phyloP scores from a whole-genome alignment of 2,797 vertebrate species.

The Sternarchorhynchus goeldii region DNA sequence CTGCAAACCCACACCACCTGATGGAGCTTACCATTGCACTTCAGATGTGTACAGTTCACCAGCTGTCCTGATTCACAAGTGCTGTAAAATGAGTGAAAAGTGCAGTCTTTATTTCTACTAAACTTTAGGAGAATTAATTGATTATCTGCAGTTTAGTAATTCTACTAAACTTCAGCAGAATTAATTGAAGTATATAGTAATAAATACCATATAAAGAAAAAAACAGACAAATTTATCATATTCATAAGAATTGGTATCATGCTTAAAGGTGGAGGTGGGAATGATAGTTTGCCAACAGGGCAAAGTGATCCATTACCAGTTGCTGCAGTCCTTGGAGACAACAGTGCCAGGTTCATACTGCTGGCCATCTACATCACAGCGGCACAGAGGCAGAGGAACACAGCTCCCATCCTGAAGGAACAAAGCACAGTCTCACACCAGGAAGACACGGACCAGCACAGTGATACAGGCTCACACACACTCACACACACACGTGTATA shows the following conservation, averaged over 20 bases:
- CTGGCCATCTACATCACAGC: slow-evolving; percentile 72
- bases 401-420: slow-evolving; percentile 75
- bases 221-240: neutral
- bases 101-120: neutral
- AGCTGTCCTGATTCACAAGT: slow-evolving; percentile 80
- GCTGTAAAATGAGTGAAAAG: slow-evolving; percentile 61
- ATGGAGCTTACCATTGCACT: slow-evolving; percentile 73
- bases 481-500: slow-evolving; percentile 8
- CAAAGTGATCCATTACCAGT: slow-evolving; percentile 70
- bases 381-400: slow-evolving; percentile 74
- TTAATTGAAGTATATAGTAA: neutral
- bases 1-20: neutral
- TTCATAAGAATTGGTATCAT: no score
- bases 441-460: neutral
- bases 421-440: neutral
- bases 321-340: slow-evolving; percentile 77
- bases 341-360: slow-evolving; percentile 70
- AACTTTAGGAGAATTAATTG: neutral
- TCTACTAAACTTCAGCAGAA: neutral
- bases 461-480: neutral
- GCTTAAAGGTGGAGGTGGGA: neutral
- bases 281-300: neutral
- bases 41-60: slow-evolving; percentile 74
- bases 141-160: no score
- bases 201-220: neutral